Conservation (phyloP, 1,140 invertebrate species). For the Mya arenaria region DNA sequence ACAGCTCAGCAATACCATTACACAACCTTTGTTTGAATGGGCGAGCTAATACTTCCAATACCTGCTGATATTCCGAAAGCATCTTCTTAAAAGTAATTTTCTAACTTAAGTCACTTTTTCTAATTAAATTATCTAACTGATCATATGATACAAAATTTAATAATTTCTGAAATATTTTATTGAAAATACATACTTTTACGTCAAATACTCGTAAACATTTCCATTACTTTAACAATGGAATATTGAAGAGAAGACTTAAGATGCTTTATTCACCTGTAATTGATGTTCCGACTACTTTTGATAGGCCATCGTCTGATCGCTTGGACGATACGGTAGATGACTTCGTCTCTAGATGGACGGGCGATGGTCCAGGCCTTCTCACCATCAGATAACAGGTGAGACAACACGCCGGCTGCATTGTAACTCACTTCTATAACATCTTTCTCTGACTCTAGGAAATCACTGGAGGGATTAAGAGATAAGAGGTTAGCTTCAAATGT, state of each 20-base stretch:
- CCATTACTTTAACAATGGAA: no score
- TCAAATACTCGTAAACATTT: no score
- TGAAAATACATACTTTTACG: no score
- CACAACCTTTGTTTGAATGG: no score
- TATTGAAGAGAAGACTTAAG: background rate
- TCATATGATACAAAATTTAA: background rate
- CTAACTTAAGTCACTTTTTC: no score
- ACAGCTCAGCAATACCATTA: no score
- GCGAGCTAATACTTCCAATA: no score
- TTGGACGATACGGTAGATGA: slow-evolving; percentile 86
- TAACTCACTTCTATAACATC: slow-evolving; percentile 99
- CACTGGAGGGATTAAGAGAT: slow-evolving; percentile 81
- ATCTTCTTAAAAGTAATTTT: no score
- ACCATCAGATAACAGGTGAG: slow-evolving; percentile 97
- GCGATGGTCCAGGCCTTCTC: slow-evolving; percentile 90
- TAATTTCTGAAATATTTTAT: background rate
- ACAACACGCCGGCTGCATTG: slow-evolving; percentile 97
- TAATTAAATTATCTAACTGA: no score
- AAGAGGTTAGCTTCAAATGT: no score
- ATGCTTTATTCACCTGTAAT: slow-evolving; percentile 87
- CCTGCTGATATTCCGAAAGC: no score
- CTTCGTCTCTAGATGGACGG: slow-evolving; percentile 87
- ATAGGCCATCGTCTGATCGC: slow-evolving; percentile 95
- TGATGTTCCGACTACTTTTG: slow-evolving; percentile 94
- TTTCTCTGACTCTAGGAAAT: slow-evolving; percentile 90